Evolutionary conservation across 2,113 vertebrate species (phyloP).

Genomic region (Rhizomys pruinosus): DNA sequence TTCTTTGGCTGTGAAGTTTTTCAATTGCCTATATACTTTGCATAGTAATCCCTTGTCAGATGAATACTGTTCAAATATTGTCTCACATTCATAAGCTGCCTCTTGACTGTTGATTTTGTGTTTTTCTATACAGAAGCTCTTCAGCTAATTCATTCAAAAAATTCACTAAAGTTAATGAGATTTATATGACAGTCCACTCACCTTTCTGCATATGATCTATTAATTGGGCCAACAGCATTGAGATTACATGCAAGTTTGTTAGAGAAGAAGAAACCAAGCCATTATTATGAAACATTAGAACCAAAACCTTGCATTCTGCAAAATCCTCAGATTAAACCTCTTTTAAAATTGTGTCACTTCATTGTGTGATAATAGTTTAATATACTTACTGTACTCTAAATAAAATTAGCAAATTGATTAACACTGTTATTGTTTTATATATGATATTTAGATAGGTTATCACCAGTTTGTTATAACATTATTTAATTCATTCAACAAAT

Average conservation of each 20-base stretch:
- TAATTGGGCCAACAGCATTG: background rate
- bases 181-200: background rate
- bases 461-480: background rate
- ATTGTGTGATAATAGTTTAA: background rate
- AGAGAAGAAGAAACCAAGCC: background rate
- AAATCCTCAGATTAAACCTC: background rate
- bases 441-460: background rate
- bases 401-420: background rate
- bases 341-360: background rate
- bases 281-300: background rate
- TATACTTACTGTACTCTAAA: background rate
- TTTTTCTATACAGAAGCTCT: background rate
- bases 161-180: background rate
- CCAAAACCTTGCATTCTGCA: background rate
- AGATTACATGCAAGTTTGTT: too few species aligned
- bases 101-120: background rate
- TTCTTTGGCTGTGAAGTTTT: background rate
- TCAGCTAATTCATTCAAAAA: background rate
- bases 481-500: background rate
- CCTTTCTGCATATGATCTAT: background rate
- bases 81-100: too few species aligned
- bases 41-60: too few species aligned
- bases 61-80: background rate
- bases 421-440: background rate
- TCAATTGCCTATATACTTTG: background rate